Base-by-base conservation (phyloP, 2,113 vertebrate genomes). In the Lagenorhynchus albirostris region DNA sequence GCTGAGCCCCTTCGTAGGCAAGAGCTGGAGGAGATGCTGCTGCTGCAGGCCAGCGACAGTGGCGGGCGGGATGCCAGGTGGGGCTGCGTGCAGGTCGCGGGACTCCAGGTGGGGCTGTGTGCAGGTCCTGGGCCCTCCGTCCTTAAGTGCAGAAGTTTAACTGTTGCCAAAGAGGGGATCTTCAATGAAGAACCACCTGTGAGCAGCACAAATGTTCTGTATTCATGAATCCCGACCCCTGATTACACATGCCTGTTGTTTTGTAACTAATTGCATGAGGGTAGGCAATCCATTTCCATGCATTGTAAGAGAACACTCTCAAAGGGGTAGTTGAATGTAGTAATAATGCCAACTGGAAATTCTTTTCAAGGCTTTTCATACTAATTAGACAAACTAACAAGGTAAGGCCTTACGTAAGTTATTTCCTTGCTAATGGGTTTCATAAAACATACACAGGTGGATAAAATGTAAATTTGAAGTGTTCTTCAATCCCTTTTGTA, bases 331-430 rank as follows among this genome's bases (percentile, higher is more conserved):
- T 96, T 97, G 95, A 82, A 23, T 89, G 50, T 62, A 93, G 79
- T 97, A 95, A 97, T 96, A 94, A 94, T 96, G 92, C 83, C 95
- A 92, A 97, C 86, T 95, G 94, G 93, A 97, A 97, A 97, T 97
- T 97, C 95, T 95, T 96, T 97, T 83, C 82, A 71, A 95, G 95
- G 70, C 65, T 90, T 97, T 97, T 94, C 97, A 82, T 88, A 91
- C 96, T 97, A 96, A 98, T 97, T 98, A 98, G 94, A 81, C 94
- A 93, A 95, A 90, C 96, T 95, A 98, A 97, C 96, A 97, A 98
- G 96, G 60, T 97, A 96, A 97, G 89, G 65, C 47, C 77, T 95
- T 60, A 1, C 88, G 62, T 92, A 97, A 94, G 83, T 95, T 96
- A 97, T 98, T 97, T 97, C 53, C 80, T 89, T 92, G 70, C 63